These are phyloP conservation scores for Cheilosia pagana DNA, from an alignment of 2,888 invertebrate species.

Conservation along the genomic window DNA sequence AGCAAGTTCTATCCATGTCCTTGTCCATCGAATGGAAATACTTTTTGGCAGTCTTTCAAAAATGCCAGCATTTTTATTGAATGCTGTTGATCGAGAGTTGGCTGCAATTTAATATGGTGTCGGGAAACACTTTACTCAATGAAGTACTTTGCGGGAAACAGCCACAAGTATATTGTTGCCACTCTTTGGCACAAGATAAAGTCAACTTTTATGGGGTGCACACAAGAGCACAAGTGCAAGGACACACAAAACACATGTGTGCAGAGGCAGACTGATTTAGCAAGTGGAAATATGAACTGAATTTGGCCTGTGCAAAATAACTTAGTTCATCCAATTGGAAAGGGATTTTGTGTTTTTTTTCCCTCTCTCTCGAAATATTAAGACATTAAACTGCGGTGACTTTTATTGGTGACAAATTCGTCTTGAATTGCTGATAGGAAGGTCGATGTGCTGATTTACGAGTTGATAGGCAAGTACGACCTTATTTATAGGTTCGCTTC, in stretches of 20 bases:
- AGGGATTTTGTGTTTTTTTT: neutral
- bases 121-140: slow-evolving; percentile 56
- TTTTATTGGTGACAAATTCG: slow-evolving; percentile 17
- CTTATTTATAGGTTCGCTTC: too few relatives aligned
- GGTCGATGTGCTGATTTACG: too few relatives aligned
- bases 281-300: slow-evolving; percentile 57
- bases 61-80: slow-evolving; percentile 67
- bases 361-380: neutral
- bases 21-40: slow-evolving; percentile 32
- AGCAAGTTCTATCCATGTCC: slow-evolving; percentile 1
- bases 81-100: slow-evolving; percentile 66
- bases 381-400: slow-evolving; percentile 26
- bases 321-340: slow-evolving; percentile 52
- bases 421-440: too few relatives aligned
- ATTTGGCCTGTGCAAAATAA: slow-evolving; percentile 29
- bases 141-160: slow-evolving; percentile 16
- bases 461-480: too few relatives aligned
- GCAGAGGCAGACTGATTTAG: neutral
- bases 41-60: slow-evolving; percentile 71
- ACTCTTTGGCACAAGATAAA: slow-evolving; percentile 66
- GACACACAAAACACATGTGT: neutral
- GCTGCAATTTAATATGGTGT: slow-evolving; percentile 64
- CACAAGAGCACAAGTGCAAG: slow-evolving; percentile 46
- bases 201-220: slow-evolving; percentile 66
- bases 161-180: slow-evolving; percentile 43